A percentile compares a stretch with the other conserved stretches of the same genome.
These are phyloP conservation scores for Riptortus pedestris DNA, from an alignment of 1,140 invertebrate genomes.

Conservation along the genomic window DNA sequence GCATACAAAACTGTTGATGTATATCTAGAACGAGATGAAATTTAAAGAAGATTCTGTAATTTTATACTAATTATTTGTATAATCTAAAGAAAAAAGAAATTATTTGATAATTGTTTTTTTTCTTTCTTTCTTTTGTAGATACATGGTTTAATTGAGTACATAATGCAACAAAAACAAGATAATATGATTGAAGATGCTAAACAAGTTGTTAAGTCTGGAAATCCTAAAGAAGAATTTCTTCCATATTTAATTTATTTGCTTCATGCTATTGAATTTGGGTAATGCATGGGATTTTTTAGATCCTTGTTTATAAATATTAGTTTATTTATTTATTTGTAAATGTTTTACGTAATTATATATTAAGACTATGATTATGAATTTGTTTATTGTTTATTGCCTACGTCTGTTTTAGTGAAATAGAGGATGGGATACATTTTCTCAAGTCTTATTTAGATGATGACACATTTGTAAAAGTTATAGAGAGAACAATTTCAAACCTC, in stretches of 20 bases:
- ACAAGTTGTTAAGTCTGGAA: not conserved
- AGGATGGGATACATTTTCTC: not conserved
- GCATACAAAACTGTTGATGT: no score
- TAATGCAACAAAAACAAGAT: not conserved
- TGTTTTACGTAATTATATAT: no score
- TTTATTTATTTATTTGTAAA: no score
- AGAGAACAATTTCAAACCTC: not conserved
- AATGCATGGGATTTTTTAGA: not conserved
- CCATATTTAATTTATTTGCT: constrained; percentile 4
- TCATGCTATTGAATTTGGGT: constrained; percentile 12
- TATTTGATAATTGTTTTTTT: no score
- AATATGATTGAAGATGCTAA: constrained; percentile 12
- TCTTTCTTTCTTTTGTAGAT: not conserved
- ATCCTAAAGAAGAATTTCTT: not conserved
- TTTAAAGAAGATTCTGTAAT: no score
- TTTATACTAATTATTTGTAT: no score
- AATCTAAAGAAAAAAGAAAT: no score
- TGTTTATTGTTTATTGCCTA: no score
- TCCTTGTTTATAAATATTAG: no score
- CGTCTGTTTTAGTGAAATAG: not conserved
- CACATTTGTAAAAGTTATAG: not conserved
- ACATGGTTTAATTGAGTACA: constrained; percentile 4
- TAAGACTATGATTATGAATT: no score
- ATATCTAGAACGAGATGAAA: no score
- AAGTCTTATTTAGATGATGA: constrained; percentile 2